phyloP scores from a whole-genome alignment of 2,113 vertebrate genomes.

The Potamarius usumacintae region DNA sequence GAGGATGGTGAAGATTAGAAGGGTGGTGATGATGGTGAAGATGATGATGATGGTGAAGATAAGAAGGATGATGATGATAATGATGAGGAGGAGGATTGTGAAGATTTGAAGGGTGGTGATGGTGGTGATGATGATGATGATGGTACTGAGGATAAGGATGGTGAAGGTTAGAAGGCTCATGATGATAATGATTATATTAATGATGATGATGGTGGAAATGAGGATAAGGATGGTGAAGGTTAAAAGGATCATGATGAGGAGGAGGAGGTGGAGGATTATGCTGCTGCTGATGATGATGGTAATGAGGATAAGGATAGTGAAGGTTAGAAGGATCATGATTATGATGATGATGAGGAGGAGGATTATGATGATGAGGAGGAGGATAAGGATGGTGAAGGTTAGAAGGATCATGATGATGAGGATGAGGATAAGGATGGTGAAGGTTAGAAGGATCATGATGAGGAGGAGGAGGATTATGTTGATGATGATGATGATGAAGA shows the following conservation, averaged over 20 bases:
- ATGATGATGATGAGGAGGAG: background rate
- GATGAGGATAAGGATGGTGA: background rate
- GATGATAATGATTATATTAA: background rate
- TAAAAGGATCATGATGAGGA: background rate
- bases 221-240: background rate
- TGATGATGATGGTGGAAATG: background rate
- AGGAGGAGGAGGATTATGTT: too few species aligned
- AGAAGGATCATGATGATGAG: background rate
- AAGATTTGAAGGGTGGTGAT: background rate
- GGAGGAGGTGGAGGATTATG: background rate
- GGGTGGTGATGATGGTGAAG: background rate
- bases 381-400: background rate
- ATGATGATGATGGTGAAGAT: too few species aligned
- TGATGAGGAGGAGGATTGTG: background rate
- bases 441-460: background rate
- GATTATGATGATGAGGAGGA: background rate
- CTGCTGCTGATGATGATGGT: background rate
- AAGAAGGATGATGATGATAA: background rate
- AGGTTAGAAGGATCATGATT: too few species aligned
- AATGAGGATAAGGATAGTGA: background rate
- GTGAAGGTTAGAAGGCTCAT: background rate
- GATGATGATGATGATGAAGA: background rate
- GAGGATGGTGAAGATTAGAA: background rate
- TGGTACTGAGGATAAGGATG: background rate
- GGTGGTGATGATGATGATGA: background rate